phyloP scores from a whole-genome alignment of 2,113 vertebrate genomes.

The Chlorodrepanis virens region DNA sequence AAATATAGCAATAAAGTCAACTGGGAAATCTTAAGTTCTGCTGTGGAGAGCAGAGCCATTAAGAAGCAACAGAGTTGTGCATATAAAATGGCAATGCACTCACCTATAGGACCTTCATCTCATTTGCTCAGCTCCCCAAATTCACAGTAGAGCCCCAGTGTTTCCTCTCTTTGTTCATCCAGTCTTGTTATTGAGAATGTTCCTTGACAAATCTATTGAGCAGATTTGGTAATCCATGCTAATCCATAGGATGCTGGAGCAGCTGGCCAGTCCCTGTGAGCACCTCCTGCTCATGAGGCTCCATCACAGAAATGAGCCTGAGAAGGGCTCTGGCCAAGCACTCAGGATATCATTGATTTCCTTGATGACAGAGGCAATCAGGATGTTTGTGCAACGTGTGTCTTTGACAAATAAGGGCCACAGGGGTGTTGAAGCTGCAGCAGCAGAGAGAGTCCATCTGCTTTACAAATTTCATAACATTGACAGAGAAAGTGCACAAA shows the following conservation, averaged over 20 bases:
- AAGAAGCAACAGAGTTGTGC: neutral
- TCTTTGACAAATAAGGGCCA: slow-evolving; percentile 23
- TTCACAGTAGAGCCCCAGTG: neutral
- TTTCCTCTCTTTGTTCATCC: neutral
- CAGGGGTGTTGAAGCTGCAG: slow-evolving; percentile 38
- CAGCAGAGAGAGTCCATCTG: slow-evolving; percentile 64
- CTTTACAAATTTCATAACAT: slow-evolving; percentile 59
- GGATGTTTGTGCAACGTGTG: neutral
- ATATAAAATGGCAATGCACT: neutral
- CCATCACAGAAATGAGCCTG: neutral
- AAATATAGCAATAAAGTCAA: slow-evolving; percentile 27
- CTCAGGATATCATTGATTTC: neutral
- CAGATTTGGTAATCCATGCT: neutral
- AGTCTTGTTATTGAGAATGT: neutral
- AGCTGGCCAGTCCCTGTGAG: neutral
- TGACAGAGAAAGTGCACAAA: slow-evolving; percentile 56
- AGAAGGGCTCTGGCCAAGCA: neutral
- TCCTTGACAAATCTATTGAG: neutral
- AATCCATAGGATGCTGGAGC: neutral
- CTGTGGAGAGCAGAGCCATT: neutral
- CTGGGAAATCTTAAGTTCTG: slow-evolving; percentile 9
- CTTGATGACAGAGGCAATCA: neutral
- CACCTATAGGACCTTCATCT: neutral
- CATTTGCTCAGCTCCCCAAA: neutral
- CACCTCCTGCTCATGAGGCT: neutral